phyloP scores from a whole-genome alignment of 2,113 vertebrate species.

The Bolborhynchus lineola region DNA sequence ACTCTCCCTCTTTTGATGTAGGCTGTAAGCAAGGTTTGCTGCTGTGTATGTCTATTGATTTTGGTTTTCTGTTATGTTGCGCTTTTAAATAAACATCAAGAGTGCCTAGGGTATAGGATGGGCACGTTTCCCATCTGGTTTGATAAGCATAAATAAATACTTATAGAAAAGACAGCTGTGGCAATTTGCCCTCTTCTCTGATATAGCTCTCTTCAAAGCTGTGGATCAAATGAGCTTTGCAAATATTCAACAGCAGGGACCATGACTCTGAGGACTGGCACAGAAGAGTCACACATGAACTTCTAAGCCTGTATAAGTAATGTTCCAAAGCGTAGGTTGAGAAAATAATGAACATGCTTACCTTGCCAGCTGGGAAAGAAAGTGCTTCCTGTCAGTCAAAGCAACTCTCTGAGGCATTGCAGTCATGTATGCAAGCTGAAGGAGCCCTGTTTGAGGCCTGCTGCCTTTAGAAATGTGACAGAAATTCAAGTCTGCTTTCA shows the following conservation, averaged over 20 bases:
- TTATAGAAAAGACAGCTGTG: background rate
- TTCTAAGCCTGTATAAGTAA: conserved; percentile 33
- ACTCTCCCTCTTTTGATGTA: background rate
- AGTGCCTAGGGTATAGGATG: background rate
- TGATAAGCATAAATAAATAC: conserved; percentile 23
- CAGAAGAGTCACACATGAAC: background rate
- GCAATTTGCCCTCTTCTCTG: background rate
- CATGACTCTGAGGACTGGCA: background rate
- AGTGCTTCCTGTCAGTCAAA: background rate
- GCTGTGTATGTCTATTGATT: background rate
- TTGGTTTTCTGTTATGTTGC: background rate
- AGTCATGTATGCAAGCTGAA: background rate
- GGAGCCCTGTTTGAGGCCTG: background rate
- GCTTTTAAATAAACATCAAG: conserved; percentile 5
- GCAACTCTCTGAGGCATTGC: background rate
- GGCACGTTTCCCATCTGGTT: background rate
- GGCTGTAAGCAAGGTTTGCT: background rate
- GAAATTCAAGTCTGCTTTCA: conserved; percentile 18
- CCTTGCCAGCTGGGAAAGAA: background rate
- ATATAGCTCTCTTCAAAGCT: conserved; percentile 41
- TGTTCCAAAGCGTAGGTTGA: background rate
- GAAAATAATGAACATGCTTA: conserved; percentile 32
- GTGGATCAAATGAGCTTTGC: conserved; percentile 17
- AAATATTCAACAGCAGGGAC: conserved; percentile 22
- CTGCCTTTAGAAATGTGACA: conserved; percentile 19